These are phyloP conservation scores for Cryptotermes secundus DNA, from an alignment of 1,140 invertebrate species.

Conservation along the genomic window DNA sequence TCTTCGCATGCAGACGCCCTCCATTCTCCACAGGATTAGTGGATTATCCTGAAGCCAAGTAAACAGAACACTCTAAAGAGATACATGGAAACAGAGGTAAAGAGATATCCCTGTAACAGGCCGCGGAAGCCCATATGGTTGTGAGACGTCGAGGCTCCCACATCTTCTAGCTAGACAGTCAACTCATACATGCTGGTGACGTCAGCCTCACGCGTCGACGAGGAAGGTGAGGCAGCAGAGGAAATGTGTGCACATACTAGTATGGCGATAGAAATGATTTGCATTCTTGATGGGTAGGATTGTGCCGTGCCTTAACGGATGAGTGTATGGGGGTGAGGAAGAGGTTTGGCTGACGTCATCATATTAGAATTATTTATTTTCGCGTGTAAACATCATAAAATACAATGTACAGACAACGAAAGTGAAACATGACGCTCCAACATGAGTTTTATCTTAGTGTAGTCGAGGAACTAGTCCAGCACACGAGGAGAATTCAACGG, in stretches of 20 bases:
- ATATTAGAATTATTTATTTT: background rate
- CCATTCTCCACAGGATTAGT: background rate
- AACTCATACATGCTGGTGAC: too few species aligned
- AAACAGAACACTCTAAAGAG: background rate
- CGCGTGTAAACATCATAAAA: background rate
- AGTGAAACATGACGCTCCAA: too few species aligned
- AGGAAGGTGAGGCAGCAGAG: background rate
- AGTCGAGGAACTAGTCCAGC: too few species aligned
- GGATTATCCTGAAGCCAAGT: background rate
- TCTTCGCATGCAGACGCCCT: background rate
- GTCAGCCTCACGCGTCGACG: too few species aligned
- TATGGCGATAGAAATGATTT: conserved; percentile 4
- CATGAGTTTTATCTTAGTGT: too few species aligned
- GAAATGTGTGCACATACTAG: background rate
- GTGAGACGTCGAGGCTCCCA: too few species aligned
- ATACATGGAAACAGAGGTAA: too few species aligned
- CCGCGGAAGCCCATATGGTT: too few species aligned
- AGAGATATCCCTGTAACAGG: too few species aligned
- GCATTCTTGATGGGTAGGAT: conserved; percentile 28
- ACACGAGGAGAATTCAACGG: too few species aligned
- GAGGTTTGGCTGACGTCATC: background rate
- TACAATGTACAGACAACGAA: background rate
- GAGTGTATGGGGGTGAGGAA: background rate
- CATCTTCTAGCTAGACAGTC: too few species aligned
- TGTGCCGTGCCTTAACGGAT: conserved; percentile 10